Evolutionary conservation across 2,113 vertebrate genomes (phyloP), one percentile per base, ranked within the genome.

Genomic region (Sceloporus undulatus): DNA sequence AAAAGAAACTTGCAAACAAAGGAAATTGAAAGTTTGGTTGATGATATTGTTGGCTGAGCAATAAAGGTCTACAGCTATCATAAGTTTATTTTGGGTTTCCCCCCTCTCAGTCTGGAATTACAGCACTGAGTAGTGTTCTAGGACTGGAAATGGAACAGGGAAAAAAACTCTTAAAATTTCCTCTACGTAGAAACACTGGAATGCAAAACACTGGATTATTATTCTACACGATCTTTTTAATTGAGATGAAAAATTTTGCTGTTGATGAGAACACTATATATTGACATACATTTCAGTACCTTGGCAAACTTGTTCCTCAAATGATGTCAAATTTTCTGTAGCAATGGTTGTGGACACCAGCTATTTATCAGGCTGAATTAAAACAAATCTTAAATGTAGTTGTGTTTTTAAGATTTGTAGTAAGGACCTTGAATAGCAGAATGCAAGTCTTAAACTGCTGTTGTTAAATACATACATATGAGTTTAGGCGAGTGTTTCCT

Each of bases 1-100:
- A 89, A 62, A 82, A 87, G 74, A 84, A 89, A 71, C 62, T 92
- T 91, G 89, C 92, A 94, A 94, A 96, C 93, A 95, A 96, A 94
- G 93, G 92, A 96, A 95, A 91, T 92, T 91, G 93, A 93, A 94
- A 93, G 87, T 93, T 94, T 95, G 85, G 87, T 95, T 92, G 90
- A 93, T 92, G 91, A 95, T 92, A 91, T 89, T 94, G 73, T 85
- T 94, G 93, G 93, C 91, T 91, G 87, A 88, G 86, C 88, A 86
- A 89, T 90, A 91, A 95, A 93, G 79, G 82, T 85, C 83, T 94
- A 85, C 90, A 88, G 82, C 73, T 59, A 91, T 79, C 89, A 91
- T 92, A 90, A 88, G 85, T 95, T 95, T 94, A 91, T 92, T 95
- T 94, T 92, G 89, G 89, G 84, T 87, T 82, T 81, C 82, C 92